Evolutionary conservation across 2,797 vertebrate species (phyloP).

Genomic region (Crenuchus spilurus): DNA sequence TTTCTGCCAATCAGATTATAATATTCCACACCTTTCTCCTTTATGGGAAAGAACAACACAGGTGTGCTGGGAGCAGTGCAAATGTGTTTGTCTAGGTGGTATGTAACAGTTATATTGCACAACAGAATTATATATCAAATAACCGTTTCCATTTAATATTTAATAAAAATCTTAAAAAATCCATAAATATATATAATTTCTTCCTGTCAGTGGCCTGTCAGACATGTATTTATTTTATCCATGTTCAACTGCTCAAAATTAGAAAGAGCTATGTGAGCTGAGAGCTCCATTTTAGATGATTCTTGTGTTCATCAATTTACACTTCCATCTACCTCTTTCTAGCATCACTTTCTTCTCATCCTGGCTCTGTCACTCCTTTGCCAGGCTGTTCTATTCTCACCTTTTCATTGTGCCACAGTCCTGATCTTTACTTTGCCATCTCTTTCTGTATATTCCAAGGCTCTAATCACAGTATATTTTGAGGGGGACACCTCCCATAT

Average conservation of each 20-base stretch:
- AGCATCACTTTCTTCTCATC: not conserved
- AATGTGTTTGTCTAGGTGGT: constrained; percentile 9
- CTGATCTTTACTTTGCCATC: too few relatives aligned
- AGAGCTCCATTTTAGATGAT: not conserved
- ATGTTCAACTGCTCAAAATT: not conserved
- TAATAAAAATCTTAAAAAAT: not conserved
- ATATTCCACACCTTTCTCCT: constrained; percentile 62
- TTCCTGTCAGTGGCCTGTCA: not conserved
- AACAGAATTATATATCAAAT: not conserved
- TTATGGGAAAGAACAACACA: constrained; percentile 63
- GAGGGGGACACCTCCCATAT: too few relatives aligned
- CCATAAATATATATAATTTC: not conserved
- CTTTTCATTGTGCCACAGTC: not conserved
- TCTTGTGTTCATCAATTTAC: not conserved
- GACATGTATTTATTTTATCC: not conserved
- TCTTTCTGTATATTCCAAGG: too few relatives aligned
- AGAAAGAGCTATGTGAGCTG: not conserved
- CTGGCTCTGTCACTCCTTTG: not conserved
- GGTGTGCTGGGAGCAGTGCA: constrained; percentile 53
- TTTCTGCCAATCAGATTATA: constrained; percentile 66
- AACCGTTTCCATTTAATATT: not conserved
- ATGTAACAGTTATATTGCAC: constrained; percentile 23
- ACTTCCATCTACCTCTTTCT: not conserved
- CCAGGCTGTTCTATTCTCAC: not conserved
- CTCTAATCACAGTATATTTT: too few relatives aligned